A percentile compares a stretch with the other conserved stretches of the same genome.
Evolutionary conservation across 2,888 invertebrate species (phyloP).

Genomic region (Clunio marinus): DNA sequence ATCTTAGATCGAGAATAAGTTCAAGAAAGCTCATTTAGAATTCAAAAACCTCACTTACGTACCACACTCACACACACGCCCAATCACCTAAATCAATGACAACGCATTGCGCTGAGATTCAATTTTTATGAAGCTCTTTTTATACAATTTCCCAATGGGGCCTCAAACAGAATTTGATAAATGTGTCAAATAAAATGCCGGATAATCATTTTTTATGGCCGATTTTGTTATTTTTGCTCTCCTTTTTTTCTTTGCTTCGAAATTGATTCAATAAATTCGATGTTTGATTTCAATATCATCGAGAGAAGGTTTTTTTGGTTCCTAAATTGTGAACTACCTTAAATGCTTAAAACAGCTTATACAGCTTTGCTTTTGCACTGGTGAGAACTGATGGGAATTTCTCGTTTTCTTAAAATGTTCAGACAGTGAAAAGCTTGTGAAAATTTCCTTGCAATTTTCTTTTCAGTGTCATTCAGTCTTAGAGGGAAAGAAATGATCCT

Average conservation of each 20-base stretch:
- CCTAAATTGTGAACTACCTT: not conserved
- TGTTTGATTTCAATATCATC: slow-evolving; percentile 11
- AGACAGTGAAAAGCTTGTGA: not conserved
- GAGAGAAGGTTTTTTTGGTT: not conserved
- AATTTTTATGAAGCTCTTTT: not conserved
- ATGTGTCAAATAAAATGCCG: slow-evolving; percentile 35
- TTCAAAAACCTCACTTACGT: too few relatives aligned
- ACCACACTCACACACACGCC: too few relatives aligned
- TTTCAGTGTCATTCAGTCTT: too few relatives aligned
- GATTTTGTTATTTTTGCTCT: not conserved
- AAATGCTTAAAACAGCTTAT: not conserved
- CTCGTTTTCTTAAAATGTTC: not conserved
- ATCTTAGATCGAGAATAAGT: too few relatives aligned
- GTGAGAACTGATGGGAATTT: not conserved
- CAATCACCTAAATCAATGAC: too few relatives aligned
- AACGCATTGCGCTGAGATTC: too few relatives aligned
- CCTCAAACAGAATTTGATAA: slow-evolving; percentile 18
- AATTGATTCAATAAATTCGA: slow-evolving; percentile 23
- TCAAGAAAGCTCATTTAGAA: too few relatives aligned
- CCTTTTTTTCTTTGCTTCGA: not conserved
- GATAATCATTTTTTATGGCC: slow-evolving; percentile 33
- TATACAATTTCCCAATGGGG: not conserved
- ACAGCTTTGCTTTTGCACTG: not conserved
- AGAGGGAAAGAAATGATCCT: too few relatives aligned
- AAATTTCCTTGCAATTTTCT: not conserved